Base-by-base conservation (phyloP, 2,797 vertebrate genomes). In the Channa striata region DNA sequence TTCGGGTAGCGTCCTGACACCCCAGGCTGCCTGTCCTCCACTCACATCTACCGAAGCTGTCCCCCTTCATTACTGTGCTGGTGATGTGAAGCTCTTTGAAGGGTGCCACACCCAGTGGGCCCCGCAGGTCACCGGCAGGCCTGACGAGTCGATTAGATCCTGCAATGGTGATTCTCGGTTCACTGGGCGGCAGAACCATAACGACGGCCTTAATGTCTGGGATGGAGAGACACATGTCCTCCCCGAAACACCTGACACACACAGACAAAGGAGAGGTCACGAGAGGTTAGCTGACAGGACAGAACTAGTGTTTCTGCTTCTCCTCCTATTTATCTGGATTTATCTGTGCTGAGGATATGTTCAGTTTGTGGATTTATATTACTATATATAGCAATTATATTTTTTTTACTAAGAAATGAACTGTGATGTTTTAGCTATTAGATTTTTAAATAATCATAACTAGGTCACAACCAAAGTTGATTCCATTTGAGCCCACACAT, bases 71-170 rank as follows among this genome's bases (percentile, higher is more conserved):
- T 11, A 97, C 92, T 3, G 95, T 97, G 93, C 97, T 99, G 92
- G 96, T 94, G 75, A 99, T 96, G 86, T 88, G 96, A 77, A 98
- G 92, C 87, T 98, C 97, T n/a, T 96, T 97, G 84, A 99, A 96
- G 62, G 97, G 95, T 19, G 86, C 88, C 66, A 98, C 95, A 25
- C 98, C 98, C 67, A 80, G 89, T 23, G 91, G 80, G 60, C 89
- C 91, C 83, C 91, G 93, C 72, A 99, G 96, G 69, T 98, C 96
- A 23, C 85, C 21, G 0, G 94, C 94, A 7, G 96, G 96, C 84
- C 95, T 94, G 84, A 96, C 93, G 80, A 98, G 94, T 65, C 89
- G 96, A 74, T 96, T 96, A 30, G 95, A 95, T 69, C 98, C 98
- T 25, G 74, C 92, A 64, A 99, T 94, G 86, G 96, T 97, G 91